Conservation (phyloP, 2,113 vertebrate genomes). For the Alligator mississippiensis region DNA sequence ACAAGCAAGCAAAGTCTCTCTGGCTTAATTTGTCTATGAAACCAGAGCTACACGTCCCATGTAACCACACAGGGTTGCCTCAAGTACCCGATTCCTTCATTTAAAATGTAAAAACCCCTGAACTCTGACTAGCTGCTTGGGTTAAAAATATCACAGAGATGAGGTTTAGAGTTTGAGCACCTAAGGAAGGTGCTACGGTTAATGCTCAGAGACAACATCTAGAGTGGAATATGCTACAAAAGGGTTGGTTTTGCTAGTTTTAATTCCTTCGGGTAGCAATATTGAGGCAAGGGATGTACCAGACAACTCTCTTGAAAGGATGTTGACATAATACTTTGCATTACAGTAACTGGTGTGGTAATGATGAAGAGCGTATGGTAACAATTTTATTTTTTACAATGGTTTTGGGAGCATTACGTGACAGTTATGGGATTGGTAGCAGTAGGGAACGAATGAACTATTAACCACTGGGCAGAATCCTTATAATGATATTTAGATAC, state of each 20-base stretch:
- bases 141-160: background rate
- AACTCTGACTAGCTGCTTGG: background rate
- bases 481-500: too few species aligned
- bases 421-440: background rate
- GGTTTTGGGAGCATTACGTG: rapidly evolving
- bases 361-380: too few species aligned
- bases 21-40: background rate
- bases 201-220: background rate
- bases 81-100: too few species aligned
- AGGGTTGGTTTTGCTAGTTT: background rate
- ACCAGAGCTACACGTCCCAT: too few species aligned
- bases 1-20: background rate
- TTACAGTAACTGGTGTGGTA: background rate
- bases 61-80: too few species aligned
- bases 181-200: background rate
- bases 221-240: background rate
- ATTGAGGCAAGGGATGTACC: background rate
- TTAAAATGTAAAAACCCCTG: too few species aligned
- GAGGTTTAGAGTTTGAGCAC: background rate
- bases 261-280: background rate
- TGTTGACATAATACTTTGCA: rapidly evolving
- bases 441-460: background rate
- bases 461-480: background rate
- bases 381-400: too few species aligned
- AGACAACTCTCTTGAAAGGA: background rate